Conservation (phyloP, 2,888 invertebrate genomes). For the Melanotus villosus region DNA sequence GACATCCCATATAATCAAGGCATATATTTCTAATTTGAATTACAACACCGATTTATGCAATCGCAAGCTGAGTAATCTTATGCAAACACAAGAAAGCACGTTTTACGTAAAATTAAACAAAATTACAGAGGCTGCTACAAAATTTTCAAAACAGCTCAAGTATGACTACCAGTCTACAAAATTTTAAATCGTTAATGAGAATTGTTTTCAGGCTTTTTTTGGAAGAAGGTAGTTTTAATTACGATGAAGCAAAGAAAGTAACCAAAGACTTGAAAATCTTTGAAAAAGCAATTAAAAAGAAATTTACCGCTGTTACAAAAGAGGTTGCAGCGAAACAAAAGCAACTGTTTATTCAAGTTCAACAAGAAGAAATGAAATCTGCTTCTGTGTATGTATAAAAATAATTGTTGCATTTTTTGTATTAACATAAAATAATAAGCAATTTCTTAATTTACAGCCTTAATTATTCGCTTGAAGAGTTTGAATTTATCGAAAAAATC, state of each 20-base stretch:
- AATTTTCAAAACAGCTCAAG: constrained; percentile 26
- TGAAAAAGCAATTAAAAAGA: constrained; percentile 43
- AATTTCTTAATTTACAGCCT: constrained; percentile 22
- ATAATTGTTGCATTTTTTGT: not conserved
- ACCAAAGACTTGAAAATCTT: constrained; percentile 37
- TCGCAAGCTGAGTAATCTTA: constrained; percentile 21
- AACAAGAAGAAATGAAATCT: not conserved
- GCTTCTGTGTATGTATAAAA: not conserved
- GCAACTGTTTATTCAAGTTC: constrained; percentile 26
- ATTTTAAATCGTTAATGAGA: not conserved
- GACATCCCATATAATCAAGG: not conserved
- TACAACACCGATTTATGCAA: constrained; percentile 1
- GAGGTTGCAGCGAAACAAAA: constrained; percentile 22
- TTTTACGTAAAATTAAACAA: constrained; percentile 36
- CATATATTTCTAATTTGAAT: constrained; percentile 1
- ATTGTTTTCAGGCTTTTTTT: constrained; percentile 56
- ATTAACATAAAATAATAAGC: not conserved
- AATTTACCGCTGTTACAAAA: constrained; percentile 27
- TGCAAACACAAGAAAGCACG: constrained; percentile 1
- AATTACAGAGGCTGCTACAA: constrained; percentile 22
- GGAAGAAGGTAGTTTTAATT: constrained; percentile 59
- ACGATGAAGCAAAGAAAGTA: constrained; percentile 53
- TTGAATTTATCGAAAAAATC: constrained; percentile 51
- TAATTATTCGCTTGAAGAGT: constrained; percentile 24
- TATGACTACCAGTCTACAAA: constrained; percentile 5